phyloP scores from a whole-genome alignment of 2,888 invertebrate genomes.

The Watsonalla binaria region DNA sequence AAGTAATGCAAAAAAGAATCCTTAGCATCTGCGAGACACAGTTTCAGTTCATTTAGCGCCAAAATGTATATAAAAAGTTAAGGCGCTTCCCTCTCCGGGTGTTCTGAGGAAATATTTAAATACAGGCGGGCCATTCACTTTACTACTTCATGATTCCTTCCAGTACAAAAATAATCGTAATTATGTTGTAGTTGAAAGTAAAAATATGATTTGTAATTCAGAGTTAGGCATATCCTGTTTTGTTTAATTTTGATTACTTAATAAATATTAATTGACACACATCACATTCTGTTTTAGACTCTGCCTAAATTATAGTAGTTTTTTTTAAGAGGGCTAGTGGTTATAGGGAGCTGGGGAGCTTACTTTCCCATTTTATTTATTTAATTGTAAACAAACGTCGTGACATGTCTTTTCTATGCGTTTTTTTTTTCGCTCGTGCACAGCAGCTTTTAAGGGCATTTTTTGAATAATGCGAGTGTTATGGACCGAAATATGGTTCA shows the following conservation, averaged over 20 bases:
- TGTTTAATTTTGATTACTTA: too few relatives aligned
- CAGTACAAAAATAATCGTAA: too few relatives aligned
- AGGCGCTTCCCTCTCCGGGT: slow-evolving; percentile 55
- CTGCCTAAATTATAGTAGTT: too few relatives aligned
- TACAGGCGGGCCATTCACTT: slow-evolving; percentile 46
- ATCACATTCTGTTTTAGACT: too few relatives aligned
- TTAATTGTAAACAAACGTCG: too few relatives aligned
- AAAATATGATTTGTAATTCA: too few relatives aligned
- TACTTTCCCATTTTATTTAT: too few relatives aligned
- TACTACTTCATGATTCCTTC: slow-evolving; percentile 9
- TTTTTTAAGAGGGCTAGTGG: too few relatives aligned
- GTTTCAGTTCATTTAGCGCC: slow-evolving; percentile 72
- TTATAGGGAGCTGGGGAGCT: too few relatives aligned
- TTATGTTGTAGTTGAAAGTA: too few relatives aligned
- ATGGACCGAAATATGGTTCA: slow-evolving; percentile 75
- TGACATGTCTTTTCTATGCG: background rate
- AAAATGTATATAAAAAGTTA: slow-evolving; percentile 76
- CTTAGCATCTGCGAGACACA: slow-evolving; percentile 60
- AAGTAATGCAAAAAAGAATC: slow-evolving; percentile 25
- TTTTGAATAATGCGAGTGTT: slow-evolving; percentile 74
- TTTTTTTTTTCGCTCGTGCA: slow-evolving; percentile 14
- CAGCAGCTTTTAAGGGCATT: slow-evolving; percentile 28
- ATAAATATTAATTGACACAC: too few relatives aligned
- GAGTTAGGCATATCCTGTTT: too few relatives aligned
- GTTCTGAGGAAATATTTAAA: slow-evolving; percentile 67